Evolutionary conservation across 2,888 invertebrate genomes (phyloP).

Genomic region (Oasisia sp.): DNA sequence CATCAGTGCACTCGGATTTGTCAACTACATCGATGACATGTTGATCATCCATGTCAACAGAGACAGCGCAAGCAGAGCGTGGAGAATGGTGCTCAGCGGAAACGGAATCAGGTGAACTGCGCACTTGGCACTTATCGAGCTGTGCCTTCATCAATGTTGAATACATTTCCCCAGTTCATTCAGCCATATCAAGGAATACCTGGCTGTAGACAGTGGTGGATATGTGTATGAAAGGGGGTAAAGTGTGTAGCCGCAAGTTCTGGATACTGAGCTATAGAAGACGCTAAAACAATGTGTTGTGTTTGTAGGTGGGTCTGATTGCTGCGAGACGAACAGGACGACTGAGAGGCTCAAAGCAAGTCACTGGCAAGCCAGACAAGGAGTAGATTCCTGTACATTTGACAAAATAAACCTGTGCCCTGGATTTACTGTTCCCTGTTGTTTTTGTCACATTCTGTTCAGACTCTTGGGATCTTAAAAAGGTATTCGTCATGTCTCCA

Average conservation of each 20-base stretch:
- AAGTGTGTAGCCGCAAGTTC: too few species aligned
- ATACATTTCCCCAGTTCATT: background rate
- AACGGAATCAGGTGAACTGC: too few species aligned
- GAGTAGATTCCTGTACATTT: conserved; percentile 45
- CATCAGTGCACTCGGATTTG: too few species aligned
- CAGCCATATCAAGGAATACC: too few species aligned
- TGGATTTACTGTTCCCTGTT: background rate
- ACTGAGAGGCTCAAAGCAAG: conserved; percentile 90
- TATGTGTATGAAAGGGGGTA: background rate
- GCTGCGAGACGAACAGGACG: conserved; percentile 99
- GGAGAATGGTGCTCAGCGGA: too few species aligned
- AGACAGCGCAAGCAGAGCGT: too few species aligned
- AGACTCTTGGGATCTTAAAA: too few species aligned
- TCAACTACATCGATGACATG: too few species aligned
- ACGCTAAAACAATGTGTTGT: background rate
- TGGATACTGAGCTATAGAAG: background rate
- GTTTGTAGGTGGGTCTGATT: conserved; percentile 91
- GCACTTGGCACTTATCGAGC: too few species aligned
- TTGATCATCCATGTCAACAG: too few species aligned
- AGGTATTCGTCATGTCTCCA: too few species aligned
- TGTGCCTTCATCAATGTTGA: too few species aligned
- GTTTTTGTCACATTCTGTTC: background rate
- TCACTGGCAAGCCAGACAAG: conserved; percentile 53
- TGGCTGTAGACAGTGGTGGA: background rate
- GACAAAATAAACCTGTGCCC: conserved; percentile 5